Conservation (phyloP, 2,113 vertebrate genomes). For the Ellobius talpinus region DNA sequence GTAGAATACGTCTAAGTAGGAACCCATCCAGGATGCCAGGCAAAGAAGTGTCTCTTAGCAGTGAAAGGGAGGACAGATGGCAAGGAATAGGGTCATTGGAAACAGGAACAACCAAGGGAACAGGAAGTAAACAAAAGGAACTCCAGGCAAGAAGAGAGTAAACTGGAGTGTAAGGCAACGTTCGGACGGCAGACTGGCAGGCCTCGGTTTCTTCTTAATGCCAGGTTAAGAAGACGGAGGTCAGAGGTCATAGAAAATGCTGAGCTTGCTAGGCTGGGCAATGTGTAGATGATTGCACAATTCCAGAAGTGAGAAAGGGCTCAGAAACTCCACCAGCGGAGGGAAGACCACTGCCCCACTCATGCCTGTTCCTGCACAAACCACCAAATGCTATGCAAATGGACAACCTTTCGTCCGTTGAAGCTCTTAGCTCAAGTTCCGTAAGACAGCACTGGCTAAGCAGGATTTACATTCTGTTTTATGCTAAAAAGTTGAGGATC, state of each 20-base stretch:
- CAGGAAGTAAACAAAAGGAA: neutral
- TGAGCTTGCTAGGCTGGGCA: neutral
- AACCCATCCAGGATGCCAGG: neutral
- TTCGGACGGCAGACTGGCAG: neutral
- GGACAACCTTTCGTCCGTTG: neutral
- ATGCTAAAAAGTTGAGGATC: neutral
- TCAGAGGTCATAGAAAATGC: neutral
- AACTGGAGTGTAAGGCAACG: neutral
- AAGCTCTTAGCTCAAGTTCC: neutral
- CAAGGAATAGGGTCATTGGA: neutral
- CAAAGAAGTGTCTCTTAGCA: neutral
- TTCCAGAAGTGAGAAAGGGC: neutral
- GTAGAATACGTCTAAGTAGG: neutral
- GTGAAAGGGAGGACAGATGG: neutral
- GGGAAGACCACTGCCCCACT: neutral
- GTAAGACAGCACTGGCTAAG: neutral
- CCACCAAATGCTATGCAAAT: neutral
- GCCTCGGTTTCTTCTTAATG: neutral
- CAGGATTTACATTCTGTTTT: constrained; percentile 11
- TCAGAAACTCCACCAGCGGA: neutral
- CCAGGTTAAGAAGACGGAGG: neutral
- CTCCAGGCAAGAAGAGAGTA: neutral
- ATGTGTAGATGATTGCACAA: neutral
- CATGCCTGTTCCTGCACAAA: neutral
- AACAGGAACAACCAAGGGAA: neutral